phyloP scores from a whole-genome alignment of 2,113 vertebrate genomes.

The Neogobius melanostomus region DNA sequence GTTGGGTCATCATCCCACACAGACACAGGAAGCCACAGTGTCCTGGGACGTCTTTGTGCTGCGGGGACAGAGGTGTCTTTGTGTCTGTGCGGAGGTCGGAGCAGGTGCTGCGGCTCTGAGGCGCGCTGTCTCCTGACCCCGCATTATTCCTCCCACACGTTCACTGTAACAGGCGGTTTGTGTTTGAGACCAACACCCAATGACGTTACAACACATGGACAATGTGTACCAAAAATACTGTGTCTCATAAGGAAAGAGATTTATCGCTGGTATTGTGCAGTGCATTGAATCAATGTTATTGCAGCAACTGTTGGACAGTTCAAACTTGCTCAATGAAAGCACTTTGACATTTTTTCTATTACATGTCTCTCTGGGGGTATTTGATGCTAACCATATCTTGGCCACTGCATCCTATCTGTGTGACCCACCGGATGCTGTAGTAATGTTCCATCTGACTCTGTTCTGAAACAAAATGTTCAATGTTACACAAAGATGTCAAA shows the following conservation, averaged over 20 bases:
- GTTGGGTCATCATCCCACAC: slow-evolving; percentile 47
- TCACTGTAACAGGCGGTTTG: neutral
- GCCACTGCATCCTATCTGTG: no score
- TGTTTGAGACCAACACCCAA: neutral
- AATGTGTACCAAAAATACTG: neutral
- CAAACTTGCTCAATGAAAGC: no score
- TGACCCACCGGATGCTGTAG: neutral
- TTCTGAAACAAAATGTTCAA: neutral
- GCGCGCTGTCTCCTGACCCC: slow-evolving; percentile 31
- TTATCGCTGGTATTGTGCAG: no score
- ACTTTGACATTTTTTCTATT: no score
- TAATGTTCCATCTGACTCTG: neutral
- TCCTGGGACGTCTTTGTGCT: slow-evolving; percentile 60
- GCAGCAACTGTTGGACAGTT: no score
- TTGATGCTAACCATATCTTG: no score
- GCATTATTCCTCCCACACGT: neutral
- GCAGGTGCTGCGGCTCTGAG: slow-evolving; percentile 71
- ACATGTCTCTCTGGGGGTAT: no score
- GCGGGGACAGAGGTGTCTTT: slow-evolving; percentile 76
- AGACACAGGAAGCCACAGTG: slow-evolving; percentile 69
- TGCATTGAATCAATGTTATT: no score
- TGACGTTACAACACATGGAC: neutral
- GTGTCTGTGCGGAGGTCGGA: slow-evolving; percentile 61
- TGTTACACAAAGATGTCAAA: neutral
- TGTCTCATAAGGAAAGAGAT: no score